Percentiles rank a stretch among this genome's conserved stretches.
phyloP scores from a whole-genome alignment of 2,113 vertebrate species.

The Romanogobio albipinnatus region DNA sequence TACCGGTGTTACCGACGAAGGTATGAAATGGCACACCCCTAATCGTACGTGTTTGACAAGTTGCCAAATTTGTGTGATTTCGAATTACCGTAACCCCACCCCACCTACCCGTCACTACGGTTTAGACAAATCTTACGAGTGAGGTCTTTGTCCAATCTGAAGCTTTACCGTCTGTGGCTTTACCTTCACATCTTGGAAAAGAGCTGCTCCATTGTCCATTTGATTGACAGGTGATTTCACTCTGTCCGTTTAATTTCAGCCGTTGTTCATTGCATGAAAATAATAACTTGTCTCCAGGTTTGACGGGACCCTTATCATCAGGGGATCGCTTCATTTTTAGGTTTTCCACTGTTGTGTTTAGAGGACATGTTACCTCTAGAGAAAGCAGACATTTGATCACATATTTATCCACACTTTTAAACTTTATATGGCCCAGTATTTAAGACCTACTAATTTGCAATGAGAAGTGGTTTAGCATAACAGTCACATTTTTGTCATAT shows the following conservation, averaged over 20 bases:
- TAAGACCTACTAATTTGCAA: background rate
- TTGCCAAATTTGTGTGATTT: too few species aligned
- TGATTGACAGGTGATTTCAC: constrained; percentile 73
- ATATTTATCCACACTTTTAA: background rate
- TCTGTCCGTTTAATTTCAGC: constrained; percentile 62
- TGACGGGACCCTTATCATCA: constrained; percentile 61
- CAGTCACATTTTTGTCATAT: too few species aligned
- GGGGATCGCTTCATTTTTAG: background rate
- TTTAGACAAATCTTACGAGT: too few species aligned
- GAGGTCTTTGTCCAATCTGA: background rate
- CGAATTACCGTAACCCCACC: too few species aligned
- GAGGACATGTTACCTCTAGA: background rate
- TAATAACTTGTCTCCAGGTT: constrained; percentile 71
- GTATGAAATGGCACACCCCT: too few species aligned
- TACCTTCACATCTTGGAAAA: constrained; percentile 80
- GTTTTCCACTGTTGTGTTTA: background rate
- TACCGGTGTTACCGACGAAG: too few species aligned
- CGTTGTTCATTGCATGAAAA: constrained; percentile 72
- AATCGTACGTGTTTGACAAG: too few species aligned
- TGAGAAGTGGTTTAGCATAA: too few species aligned
- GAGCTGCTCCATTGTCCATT: constrained; percentile 73
- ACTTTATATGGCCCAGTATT: background rate
- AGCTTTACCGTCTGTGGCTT: background rate
- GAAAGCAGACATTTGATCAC: background rate
- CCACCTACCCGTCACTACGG: too few species aligned